Evolutionary conservation across 2,113 vertebrate species (phyloP).

Genomic region (Scatophagus argus): DNA sequence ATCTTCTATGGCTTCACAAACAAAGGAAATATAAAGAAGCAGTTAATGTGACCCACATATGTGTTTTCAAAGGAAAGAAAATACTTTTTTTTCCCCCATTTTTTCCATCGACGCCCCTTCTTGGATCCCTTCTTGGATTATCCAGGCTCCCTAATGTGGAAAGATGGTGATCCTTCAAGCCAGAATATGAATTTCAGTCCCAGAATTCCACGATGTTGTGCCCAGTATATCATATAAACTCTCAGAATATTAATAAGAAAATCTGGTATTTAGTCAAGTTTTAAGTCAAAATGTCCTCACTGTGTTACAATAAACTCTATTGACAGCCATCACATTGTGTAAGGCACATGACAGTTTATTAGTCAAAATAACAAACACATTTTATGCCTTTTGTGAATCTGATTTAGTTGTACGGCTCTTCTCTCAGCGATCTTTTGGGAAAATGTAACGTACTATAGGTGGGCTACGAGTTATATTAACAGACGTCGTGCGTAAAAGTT

Average conservation of each 20-base stretch:
- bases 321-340: slow-evolving; percentile 24
- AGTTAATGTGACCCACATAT: slow-evolving; percentile 71
- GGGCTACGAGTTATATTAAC: not conserved
- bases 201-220: slow-evolving; percentile 38
- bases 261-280: not conserved
- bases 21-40: slow-evolving; percentile 41
- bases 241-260: slow-evolving; percentile 10
- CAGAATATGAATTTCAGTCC: slow-evolving; percentile 63
- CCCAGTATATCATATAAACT: slow-evolving; percentile 27
- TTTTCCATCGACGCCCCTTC: slow-evolving; percentile 78
- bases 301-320: not conserved
- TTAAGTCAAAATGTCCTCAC: not conserved
- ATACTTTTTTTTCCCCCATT: slow-evolving; percentile 52
- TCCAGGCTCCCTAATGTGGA: too few relatives aligned
- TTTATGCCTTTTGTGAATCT: not conserved
- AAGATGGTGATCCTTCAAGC: slow-evolving; percentile 75
- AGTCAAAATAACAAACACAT: not conserved
- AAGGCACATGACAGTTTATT: not conserved
- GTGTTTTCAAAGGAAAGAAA: slow-evolving; percentile 65
- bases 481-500: slow-evolving; percentile 50
- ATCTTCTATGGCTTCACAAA: slow-evolving; percentile 16
- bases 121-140: too few relatives aligned
- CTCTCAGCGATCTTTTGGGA: not conserved
- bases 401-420: not conserved
- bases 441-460: not conserved